phyloP scores from a whole-genome alignment of 1,140 invertebrate genomes.

The Chironomus striatipennis region DNA sequence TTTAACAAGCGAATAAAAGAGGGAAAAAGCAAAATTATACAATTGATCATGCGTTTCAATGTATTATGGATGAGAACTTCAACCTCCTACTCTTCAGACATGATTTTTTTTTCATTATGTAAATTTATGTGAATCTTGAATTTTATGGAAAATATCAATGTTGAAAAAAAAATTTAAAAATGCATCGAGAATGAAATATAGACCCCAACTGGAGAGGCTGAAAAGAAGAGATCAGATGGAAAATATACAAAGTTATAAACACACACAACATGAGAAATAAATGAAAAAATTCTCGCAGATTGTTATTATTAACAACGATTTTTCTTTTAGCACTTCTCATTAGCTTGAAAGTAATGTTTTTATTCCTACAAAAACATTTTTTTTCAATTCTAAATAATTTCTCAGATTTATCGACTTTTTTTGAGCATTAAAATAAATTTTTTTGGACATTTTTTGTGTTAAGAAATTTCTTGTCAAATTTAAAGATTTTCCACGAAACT shows the following conservation, averaged over 20 bases:
- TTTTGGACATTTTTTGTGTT: background rate
- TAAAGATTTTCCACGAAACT: background rate
- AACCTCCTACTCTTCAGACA: no score
- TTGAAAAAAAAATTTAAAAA: background rate
- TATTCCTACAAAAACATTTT: background rate
- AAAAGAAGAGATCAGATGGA: background rate
- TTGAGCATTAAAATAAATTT: background rate
- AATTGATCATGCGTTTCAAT: background rate
- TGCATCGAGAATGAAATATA: background rate
- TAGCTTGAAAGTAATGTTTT: conserved; percentile 2
- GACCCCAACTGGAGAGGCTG: background rate
- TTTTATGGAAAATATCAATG: no score
- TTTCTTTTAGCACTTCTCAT: conserved; percentile 1
- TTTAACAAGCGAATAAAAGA: no score
- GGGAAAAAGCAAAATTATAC: background rate
- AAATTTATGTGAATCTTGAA: no score
- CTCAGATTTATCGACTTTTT: background rate
- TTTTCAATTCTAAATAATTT: background rate
- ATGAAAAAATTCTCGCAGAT: background rate
- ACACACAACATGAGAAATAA: background rate
- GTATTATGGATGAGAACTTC: no score
- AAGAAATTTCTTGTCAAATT: background rate
- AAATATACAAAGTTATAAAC: background rate
- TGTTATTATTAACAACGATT: conserved; percentile 8
- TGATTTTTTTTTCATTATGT: no score